These are phyloP conservation scores for Ptychochromis oligacanthus DNA, from an alignment of 2,113 vertebrate species.

Conservation along the genomic window DNA sequence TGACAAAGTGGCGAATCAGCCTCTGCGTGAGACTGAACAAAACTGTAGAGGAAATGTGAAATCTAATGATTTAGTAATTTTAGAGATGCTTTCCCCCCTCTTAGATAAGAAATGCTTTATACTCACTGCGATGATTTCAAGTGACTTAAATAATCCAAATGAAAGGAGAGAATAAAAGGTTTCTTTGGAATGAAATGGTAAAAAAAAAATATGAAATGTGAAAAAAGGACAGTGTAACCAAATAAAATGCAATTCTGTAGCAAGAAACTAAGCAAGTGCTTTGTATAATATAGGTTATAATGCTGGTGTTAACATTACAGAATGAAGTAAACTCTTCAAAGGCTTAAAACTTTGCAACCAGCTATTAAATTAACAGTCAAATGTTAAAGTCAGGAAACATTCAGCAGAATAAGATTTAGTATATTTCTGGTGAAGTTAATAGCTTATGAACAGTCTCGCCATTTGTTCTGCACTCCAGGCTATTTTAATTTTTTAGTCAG, in stretches of 20 bases:
- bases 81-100: neutral
- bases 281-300: too few relatives aligned
- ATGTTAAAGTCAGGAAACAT: neutral
- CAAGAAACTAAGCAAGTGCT: too few relatives aligned
- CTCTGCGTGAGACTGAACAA: neutral
- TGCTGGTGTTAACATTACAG: too few relatives aligned
- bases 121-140: neutral
- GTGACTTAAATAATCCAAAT: neutral
- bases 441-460: neutral
- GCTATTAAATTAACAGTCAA: too few relatives aligned
- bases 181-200: too few relatives aligned
- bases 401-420: neutral
- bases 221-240: too few relatives aligned
- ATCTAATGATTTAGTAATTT: neutral
- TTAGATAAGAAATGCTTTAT: neutral
- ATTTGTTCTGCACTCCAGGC: neutral
- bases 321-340: too few relatives aligned
- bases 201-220: too few relatives aligned
- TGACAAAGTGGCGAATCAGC: neutral
- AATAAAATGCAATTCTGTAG: too few relatives aligned
- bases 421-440: neutral
- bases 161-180: neutral
- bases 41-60: neutral
- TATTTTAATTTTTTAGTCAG: neutral
- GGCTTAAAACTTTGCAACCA: too few relatives aligned